Base-by-base conservation (phyloP, 2,888 invertebrate species). In the Blastobasis adustella region DNA sequence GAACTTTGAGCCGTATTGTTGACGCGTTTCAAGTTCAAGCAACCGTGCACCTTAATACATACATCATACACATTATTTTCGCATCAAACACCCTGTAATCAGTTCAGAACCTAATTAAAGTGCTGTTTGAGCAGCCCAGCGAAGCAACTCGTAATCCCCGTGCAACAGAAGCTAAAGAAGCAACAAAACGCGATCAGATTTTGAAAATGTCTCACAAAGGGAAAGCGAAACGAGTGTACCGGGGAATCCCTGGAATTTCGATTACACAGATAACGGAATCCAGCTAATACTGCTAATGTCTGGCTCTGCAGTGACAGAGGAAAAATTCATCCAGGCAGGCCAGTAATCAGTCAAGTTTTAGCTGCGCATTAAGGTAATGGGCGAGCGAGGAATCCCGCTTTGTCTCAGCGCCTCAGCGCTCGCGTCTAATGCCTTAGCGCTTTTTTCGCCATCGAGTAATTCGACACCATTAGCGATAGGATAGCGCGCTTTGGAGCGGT, bases 341-440 rank as follows among this genome's bases (percentile, higher is more conserved):
- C 71, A 66, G 82, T 79, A 76, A 83, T 83, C 81, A 76, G 80
- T 82, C 82, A 82, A 81, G 81, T 80, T 82, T 79, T 76, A 81
- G 79, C 79, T 73, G 64, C 73, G 67, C 75, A 82, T 83, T 82
- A 82, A 76, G 47, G 76, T 82, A 82, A 83, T 82, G 77, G 75
- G 71, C 9, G 45, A 39, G 41, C 46, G 46, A 8, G 65, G 67
- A 65, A 65, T 64, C 58, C 61, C 64, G 71, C 74, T 79, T 76
- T 76, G 76, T 79, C 73, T 69, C 64, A 9, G 46, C 46, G 38
- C 44, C 37, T 23, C 23, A n/a, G 42, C 43, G 47, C 10, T 6
- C 6, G 51, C 52, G 50, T 45, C 50, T 53, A 53, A 52, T 53
- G 37, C 57, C 39, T 51, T 57, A 55, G 23, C 59, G 53, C 57